Evolutionary conservation across 2,888 invertebrate species (phyloP), one percentile per base, ranked within the genome.

Genomic region (Clostera curtula): DNA sequence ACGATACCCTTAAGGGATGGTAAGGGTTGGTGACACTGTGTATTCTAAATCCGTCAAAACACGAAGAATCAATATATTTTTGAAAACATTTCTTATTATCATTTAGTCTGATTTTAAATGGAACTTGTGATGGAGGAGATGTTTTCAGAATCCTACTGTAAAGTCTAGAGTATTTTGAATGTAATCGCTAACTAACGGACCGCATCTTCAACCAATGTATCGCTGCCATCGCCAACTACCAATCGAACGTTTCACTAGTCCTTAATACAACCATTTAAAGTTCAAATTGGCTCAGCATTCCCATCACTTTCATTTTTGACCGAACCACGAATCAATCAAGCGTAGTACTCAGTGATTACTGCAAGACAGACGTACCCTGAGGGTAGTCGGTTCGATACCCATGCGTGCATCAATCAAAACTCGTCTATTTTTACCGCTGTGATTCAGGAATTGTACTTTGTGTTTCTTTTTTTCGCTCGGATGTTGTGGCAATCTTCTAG

Each of bases 351-450:
- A 44, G 50, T 56, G 46, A 56, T 62, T 58, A 60, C 35, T 40
- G 39, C 33, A 28, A 37, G 48, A 36, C 41, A 43, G 47, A 52
- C 46, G 34, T 52, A 43, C 57, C 59, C 43, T 38, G 30, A 15
- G 56, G 66, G 61, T 53, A 43, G 29, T 23, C 27, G 46, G 54
- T 62, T 59, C 58, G 55, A 57, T 57, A 42, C 46, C 46, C 44
- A 56, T 46, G 41, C 41, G 48, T 42, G 54, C 69, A 74, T 74
- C 67, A 67, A 75, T 75, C 76, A 74, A 57, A 51, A 49, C 23
- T 59, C 44, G 36, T 68, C 61, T 68, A 55, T 68, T 71, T 68
- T 65, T 50, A 46, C 41, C 45, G 36, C 41, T 47, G 44, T 49
- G 47, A 42, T 48, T 55, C 39, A 48, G 35, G 43, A 42, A 39